phyloP scores from a whole-genome alignment of 2,888 invertebrate species.

The Neoaliturus tenellus region DNA sequence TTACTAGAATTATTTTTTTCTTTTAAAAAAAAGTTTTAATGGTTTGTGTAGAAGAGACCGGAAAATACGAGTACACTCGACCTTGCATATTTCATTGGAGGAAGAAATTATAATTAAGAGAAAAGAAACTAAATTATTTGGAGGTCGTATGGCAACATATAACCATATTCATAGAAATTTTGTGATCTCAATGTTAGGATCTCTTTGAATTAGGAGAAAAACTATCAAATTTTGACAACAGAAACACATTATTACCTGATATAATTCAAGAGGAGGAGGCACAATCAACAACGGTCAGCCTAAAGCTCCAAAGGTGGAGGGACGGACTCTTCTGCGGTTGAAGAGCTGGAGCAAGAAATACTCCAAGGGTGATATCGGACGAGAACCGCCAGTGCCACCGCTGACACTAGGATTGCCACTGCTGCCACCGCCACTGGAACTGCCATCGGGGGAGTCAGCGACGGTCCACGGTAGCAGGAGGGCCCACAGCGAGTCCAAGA shows the following conservation, averaged over 20 bases:
- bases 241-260: not conserved
- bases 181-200: no score
- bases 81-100: no score
- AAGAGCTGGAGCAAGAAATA: conserved; percentile 5
- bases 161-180: no score
- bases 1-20: no score
- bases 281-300: not conserved
- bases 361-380: not conserved
- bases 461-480: not conserved
- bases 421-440: not conserved
- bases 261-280: not conserved
- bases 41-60: no score
- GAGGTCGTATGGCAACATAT: no score
- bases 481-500: not conserved
- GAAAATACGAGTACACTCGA: no score
- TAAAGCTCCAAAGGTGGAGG: not conserved
- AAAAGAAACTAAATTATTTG: no score
- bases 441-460: not conserved
- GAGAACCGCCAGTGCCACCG: not conserved
- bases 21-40: no score
- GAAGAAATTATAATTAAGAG: no score
- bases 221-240: no score
- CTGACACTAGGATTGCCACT: not conserved
- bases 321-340: not conserved
- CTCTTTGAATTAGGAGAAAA: no score